These are phyloP conservation scores for Hucho hucho DNA, from an alignment of 2,113 vertebrate genomes.

Conservation along the genomic window DNA sequence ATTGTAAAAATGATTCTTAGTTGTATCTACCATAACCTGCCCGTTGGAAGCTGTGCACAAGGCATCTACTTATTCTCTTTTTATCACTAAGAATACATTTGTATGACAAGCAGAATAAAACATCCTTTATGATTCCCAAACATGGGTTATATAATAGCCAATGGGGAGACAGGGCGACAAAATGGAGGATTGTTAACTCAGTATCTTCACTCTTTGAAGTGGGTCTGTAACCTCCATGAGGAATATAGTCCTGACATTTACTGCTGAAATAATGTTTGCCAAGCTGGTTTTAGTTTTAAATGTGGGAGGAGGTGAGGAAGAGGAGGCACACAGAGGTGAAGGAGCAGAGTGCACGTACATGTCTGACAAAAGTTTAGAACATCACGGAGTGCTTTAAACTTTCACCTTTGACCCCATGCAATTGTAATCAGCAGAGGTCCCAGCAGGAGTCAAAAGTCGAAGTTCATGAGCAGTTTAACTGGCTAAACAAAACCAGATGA, in stretches of 20 bases:
- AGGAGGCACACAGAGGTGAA: conserved; percentile 1
- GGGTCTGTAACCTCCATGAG: not conserved
- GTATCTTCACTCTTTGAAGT: conserved; percentile 4
- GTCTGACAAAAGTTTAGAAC: conserved; percentile 39
- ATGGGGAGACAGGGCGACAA: too few relatives aligned
- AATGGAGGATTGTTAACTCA: not conserved
- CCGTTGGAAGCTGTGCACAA: not conserved
- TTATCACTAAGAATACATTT: not conserved
- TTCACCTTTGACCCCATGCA: conserved; percentile 45
- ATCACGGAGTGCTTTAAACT: conserved; percentile 50
- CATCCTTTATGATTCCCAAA: too few relatives aligned
- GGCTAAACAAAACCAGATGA: conserved; percentile 63
- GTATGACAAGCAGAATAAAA: conserved; percentile 15
- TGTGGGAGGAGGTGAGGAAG: not conserved
- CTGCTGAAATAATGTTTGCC: conserved; percentile 14
- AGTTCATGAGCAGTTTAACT: conserved; percentile 56
- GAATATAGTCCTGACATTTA: conserved; percentile 6
- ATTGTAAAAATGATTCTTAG: too few relatives aligned
- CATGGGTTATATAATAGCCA: too few relatives aligned
- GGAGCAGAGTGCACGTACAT: conserved; percentile 26
- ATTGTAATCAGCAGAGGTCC: conserved; percentile 40
- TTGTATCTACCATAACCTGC: too few relatives aligned
- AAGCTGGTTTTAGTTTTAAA: conserved; percentile 2
- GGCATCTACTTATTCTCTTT: not conserved
- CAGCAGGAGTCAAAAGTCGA: conserved; percentile 18